These are phyloP conservation scores for Polydesmus complanatus DNA, from an alignment of 2,888 invertebrate species.

Conservation along the genomic window DNA sequence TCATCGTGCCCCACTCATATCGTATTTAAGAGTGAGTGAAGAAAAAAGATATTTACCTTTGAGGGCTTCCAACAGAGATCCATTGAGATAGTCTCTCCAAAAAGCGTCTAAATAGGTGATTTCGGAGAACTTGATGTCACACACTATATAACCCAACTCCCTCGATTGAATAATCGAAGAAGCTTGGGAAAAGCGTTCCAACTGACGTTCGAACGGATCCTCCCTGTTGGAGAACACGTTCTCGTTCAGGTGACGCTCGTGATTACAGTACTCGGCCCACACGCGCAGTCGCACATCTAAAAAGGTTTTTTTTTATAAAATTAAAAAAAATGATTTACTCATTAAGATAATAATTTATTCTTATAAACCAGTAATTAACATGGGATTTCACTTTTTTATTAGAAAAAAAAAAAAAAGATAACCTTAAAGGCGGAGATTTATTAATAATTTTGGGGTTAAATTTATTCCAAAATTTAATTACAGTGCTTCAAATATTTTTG, in stretches of 20 bases:
- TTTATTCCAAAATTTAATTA: too few species aligned
- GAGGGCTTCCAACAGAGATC: conserved; percentile 28
- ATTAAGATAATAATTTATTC: too few species aligned
- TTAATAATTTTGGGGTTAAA: too few species aligned
- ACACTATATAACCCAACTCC: conserved; percentile 29
- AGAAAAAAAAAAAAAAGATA: too few species aligned
- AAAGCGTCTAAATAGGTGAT: conserved; percentile 31
- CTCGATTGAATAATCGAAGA: conserved; percentile 28
- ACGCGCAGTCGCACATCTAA: conserved; percentile 28
- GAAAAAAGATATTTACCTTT: conserved; percentile 23
- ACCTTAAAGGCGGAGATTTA: too few species aligned
- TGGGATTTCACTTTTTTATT: too few species aligned
- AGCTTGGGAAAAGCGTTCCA: conserved; percentile 29
- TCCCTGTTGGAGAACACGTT: conserved; percentile 27
- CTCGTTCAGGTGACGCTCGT: conserved; percentile 25
- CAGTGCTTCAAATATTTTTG: too few species aligned
- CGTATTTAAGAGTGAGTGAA: too few species aligned
- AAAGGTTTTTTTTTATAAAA: not conserved
- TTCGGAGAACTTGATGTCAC: conserved; percentile 31
- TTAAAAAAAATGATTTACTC: not conserved
- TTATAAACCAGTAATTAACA: too few species aligned
- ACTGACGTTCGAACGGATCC: conserved; percentile 26
- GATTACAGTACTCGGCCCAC: conserved; percentile 27
- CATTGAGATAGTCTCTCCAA: conserved; percentile 32
- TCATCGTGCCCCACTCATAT: too few species aligned